Evolutionary conservation across 2,113 vertebrate genomes (phyloP).

Genomic region (Puntigrus tetrazona): DNA sequence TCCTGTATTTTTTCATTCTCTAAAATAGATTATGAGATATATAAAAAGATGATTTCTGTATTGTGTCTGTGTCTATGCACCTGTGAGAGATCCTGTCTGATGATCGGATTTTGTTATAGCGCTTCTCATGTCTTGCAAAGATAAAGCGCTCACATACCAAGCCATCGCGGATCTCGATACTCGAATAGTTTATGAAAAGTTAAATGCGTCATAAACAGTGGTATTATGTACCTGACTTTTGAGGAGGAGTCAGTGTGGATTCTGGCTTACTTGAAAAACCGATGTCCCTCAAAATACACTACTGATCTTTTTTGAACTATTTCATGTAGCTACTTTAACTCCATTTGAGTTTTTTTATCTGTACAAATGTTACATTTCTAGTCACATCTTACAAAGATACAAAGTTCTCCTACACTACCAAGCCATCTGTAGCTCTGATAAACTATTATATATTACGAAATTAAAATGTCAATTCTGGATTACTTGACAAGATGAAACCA

Average conservation of each 20-base stretch:
- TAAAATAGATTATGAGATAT: conserved; percentile 25
- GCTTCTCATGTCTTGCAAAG: not conserved
- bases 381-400: not conserved
- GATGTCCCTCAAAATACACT: not conserved
- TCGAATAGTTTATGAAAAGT: not conserved
- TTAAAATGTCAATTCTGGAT: not conserved
- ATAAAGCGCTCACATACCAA: not conserved
- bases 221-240: not conserved
- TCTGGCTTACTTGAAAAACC: not conserved
- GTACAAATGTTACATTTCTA: not conserved
- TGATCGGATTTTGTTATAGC: not conserved
- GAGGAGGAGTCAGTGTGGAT: not conserved
- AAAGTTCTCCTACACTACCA: too few species aligned
- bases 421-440: not conserved
- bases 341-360: not conserved
- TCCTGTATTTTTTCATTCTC: not conserved
- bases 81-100: not conserved
- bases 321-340: not conserved
- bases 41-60: not conserved
- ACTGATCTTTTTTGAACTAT: not conserved
- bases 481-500: not conserved
- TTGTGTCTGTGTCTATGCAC: not conserved
- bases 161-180: not conserved
- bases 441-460: not conserved
- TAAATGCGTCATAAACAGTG: not conserved